Conservation (phyloP, 2,113 vertebrate genomes). For the Neoarius graeffei region DNA sequence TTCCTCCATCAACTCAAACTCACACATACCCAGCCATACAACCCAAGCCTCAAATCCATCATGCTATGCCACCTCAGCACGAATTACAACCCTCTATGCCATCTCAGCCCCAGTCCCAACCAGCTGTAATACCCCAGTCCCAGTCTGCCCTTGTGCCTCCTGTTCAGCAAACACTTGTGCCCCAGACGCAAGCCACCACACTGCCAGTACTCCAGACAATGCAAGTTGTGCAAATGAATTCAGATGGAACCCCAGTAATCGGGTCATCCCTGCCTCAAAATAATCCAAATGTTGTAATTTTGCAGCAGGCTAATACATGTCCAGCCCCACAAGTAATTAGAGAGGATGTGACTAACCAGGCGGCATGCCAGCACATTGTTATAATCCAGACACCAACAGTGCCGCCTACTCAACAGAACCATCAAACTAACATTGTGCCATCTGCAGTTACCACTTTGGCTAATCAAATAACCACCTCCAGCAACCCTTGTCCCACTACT, state of each 20-base stretch:
- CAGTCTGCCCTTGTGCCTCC: conserved; percentile 56
- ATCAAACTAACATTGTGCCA: conserved; percentile 77
- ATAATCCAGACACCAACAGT: conserved; percentile 95
- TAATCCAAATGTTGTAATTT: conserved; percentile 88
- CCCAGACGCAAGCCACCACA: conserved; percentile 78
- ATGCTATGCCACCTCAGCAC: conserved; percentile 32
- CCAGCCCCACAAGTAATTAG: conserved; percentile 80
- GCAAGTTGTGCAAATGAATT: conserved; percentile 92
- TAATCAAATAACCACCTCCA: conserved; percentile 69
- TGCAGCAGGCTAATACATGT: conserved; percentile 86
- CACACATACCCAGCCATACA: conserved; percentile 43
- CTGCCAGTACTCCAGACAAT: conserved; percentile 90
- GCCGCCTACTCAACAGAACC: conserved; percentile 76
- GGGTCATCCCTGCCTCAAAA: conserved; percentile 76
- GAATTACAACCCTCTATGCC: conserved; percentile 53
- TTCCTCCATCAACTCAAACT: conserved; percentile 20
- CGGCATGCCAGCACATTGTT: conserved; percentile 92
- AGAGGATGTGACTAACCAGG: conserved; percentile 83
- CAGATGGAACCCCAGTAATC: conserved; percentile 72
- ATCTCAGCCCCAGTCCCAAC: conserved; percentile 59
- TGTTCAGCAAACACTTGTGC: conserved; percentile 60
- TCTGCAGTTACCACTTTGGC: conserved; percentile 74
- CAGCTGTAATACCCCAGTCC: conserved; percentile 44
- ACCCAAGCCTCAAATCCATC: conserved; percentile 32
- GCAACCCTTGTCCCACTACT: conserved; percentile 70